These are phyloP conservation scores for Semotilus atromaculatus DNA, from an alignment of 2,797 vertebrate genomes.

Conservation along the genomic window DNA sequence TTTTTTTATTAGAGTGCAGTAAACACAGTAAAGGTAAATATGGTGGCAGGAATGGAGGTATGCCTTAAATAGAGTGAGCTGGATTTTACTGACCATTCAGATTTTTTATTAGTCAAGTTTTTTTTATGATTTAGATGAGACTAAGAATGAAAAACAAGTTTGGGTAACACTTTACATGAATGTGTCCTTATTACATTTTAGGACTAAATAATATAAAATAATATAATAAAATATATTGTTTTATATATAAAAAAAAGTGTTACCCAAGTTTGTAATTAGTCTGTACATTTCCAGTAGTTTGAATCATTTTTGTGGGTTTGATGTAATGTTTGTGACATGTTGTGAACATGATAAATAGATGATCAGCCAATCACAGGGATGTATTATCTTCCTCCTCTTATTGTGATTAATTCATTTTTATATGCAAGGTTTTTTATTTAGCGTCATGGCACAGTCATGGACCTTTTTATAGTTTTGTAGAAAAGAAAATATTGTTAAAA, in stretches of 20 bases:
- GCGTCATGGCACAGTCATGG: background rate
- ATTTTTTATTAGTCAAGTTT: background rate
- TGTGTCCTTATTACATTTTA: too few species aligned
- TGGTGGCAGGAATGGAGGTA: background rate
- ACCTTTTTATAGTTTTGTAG: background rate
- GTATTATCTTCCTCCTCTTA: background rate
- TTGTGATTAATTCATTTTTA: background rate
- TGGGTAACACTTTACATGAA: too few species aligned
- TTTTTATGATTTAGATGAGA: background rate
- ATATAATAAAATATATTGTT: too few species aligned
- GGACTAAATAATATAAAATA: too few species aligned
- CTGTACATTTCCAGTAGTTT: background rate
- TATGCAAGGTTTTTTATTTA: background rate
- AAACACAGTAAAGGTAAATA: background rate
- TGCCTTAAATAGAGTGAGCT: background rate
- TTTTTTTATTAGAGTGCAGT: background rate
- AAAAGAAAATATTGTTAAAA: background rate
- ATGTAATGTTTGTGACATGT: background rate
- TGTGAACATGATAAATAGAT: background rate
- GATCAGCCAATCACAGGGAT: background rate
- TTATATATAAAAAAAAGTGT: too few species aligned
- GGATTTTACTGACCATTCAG: background rate
- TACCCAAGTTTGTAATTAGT: background rate
- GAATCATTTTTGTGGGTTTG: background rate
- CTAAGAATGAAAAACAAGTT: background rate